These are phyloP conservation scores for Myotis brandtii DNA, from an alignment of 2,113 vertebrate genomes.

Conservation along the genomic window DNA sequence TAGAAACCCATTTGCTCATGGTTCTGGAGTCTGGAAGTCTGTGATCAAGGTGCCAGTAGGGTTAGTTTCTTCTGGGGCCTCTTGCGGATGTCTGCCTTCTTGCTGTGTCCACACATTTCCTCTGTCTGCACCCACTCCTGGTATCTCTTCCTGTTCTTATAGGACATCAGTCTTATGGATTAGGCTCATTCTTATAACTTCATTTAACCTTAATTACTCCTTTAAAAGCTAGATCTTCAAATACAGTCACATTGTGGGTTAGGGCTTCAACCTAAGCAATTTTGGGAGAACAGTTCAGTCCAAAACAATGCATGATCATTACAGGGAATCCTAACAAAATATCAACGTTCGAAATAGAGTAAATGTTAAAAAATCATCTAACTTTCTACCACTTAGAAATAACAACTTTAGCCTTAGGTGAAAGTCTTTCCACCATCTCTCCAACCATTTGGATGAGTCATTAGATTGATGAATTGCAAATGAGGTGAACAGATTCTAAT, in stretches of 20 bases:
- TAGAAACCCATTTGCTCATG: background rate
- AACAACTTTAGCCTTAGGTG: background rate
- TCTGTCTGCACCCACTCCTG: accelerated
- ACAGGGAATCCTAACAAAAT: background rate
- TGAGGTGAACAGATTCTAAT: background rate
- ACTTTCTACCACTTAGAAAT: background rate
- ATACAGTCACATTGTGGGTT: background rate
- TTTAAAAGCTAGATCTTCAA: background rate
- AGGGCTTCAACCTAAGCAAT: background rate
- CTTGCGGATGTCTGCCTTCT: background rate
- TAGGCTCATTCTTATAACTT: background rate
- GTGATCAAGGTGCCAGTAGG: background rate
- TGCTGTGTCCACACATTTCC: background rate
- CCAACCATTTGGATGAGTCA: background rate
- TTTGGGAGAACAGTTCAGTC: background rate
- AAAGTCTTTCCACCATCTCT: background rate
- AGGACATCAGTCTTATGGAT: background rate
- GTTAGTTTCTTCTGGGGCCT: background rate
- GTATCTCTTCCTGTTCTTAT: background rate
- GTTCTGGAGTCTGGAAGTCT: background rate
- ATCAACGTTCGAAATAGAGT: background rate
- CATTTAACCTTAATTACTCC: background rate
- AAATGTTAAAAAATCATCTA: background rate
- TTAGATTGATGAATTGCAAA: background rate
- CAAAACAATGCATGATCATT: background rate